These are phyloP conservation scores for Tenualosa ilisha DNA, from an alignment of 2,797 vertebrate genomes.

Conservation along the genomic window DNA sequence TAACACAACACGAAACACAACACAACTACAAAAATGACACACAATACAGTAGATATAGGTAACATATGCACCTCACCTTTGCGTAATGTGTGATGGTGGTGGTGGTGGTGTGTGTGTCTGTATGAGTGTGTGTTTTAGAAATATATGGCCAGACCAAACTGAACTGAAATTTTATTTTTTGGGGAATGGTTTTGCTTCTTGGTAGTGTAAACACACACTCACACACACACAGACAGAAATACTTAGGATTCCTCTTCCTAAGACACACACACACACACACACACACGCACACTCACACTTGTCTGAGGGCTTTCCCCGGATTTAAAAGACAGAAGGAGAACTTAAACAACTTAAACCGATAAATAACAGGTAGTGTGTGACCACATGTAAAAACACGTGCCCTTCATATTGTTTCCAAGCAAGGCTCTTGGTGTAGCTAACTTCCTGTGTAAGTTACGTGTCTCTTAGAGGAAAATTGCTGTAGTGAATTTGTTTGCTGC, in stretches of 20 bases:
- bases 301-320: conserved; percentile 9
- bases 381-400: not conserved
- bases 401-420: too few relatives aligned
- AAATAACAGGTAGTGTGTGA: not conserved
- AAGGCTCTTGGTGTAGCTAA: too few relatives aligned
- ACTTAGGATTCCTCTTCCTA: not conserved
- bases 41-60: too few relatives aligned
- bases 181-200: too few relatives aligned
- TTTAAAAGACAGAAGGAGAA: not conserved
- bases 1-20: too few relatives aligned
- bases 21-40: too few relatives aligned
- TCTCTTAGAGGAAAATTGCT: too few relatives aligned
- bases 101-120: not conserved
- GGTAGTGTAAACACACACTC: too few relatives aligned
- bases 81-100: not conserved
- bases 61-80: too few relatives aligned
- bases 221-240: not conserved
- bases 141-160: too few relatives aligned
- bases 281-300: not conserved
- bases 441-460: too few relatives aligned
- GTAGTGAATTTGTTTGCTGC: too few relatives aligned
- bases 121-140: not conserved
- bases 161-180: not conserved
- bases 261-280: not conserved
- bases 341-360: not conserved